Evolutionary conservation across 2,113 vertebrate species (phyloP).

Genomic region (Rhynchomys soricoides): DNA sequence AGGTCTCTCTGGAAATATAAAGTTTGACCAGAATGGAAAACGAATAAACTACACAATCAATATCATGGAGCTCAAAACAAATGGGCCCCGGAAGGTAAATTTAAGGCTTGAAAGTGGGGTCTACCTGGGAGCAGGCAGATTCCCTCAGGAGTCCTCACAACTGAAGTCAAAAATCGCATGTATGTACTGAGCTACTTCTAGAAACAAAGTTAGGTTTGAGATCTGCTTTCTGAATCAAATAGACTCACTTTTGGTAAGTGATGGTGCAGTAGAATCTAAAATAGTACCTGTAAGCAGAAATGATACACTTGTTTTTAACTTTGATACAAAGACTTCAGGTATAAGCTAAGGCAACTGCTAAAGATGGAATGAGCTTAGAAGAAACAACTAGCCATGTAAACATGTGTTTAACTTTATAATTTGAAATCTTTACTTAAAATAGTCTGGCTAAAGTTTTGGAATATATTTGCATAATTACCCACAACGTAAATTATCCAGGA

Average conservation of each 20-base stretch:
- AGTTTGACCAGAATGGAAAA: slow-evolving; percentile 98
- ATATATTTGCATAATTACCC: not conserved
- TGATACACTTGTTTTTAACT: not conserved
- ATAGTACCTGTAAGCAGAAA: not conserved
- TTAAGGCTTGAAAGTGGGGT: slow-evolving; percentile 56
- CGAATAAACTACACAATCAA: slow-evolving; percentile 98
- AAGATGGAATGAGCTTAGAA: not conserved
- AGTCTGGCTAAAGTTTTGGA: not conserved
- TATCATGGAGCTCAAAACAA: slow-evolving; percentile 98
- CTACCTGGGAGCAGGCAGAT: slow-evolving; percentile 21
- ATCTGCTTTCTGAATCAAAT: not conserved
- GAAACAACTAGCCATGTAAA: not conserved
- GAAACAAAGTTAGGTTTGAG: not conserved
- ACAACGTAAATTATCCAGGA: not conserved
- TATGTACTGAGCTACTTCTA: not conserved
- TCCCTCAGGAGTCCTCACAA: slow-evolving; percentile 37
- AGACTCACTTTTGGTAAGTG: slow-evolving; percentile 59
- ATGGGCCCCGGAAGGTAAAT: slow-evolving; percentile 96
- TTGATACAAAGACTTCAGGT: not conserved
- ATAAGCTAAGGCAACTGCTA: not conserved
- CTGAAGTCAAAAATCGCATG: not conserved
- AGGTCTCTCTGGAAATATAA: slow-evolving; percentile 98
- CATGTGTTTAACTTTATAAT: not conserved
- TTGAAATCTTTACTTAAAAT: not conserved
- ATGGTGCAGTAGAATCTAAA: not conserved